A percentile compares a stretch with the other conserved stretches of the same genome.
Evolutionary conservation across 2,113 vertebrate species (phyloP).

Genomic region (Chlorodrepanis virens): DNA sequence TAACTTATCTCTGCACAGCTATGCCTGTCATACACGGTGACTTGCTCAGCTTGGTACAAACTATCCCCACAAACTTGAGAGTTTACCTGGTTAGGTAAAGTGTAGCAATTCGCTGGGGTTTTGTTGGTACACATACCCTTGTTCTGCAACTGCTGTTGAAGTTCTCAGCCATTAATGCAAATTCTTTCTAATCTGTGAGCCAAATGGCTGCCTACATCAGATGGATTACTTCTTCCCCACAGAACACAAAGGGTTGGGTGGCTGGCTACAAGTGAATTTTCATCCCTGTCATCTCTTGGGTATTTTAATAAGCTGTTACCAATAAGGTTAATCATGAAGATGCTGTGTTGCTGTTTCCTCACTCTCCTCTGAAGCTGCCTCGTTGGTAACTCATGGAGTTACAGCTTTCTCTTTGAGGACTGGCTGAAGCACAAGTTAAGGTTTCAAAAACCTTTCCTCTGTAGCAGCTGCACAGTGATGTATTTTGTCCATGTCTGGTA

Average conservation of each 20-base stretch:
- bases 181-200: conserved; percentile 41
- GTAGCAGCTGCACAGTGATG: accelerated
- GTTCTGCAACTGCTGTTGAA: conserved; percentile 36
- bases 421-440: not conserved
- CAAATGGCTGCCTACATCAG: conserved; percentile 44
- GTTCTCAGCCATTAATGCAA: conserved; percentile 54
- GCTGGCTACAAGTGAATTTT: conserved; percentile 25
- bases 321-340: not conserved
- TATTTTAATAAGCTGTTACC: conserved; percentile 35
- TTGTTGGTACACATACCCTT: not conserved
- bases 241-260: conserved; percentile 3
- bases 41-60: not conserved
- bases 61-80: not conserved
- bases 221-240: not conserved
- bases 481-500: not conserved
- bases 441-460: not conserved
- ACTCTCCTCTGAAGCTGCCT: not conserved
- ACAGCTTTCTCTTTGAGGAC: not conserved
- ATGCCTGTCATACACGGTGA: not conserved
- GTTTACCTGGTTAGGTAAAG: not conserved
- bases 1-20: not conserved
- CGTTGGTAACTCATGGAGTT: not conserved
- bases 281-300: conserved; percentile 35
- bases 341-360: not conserved
- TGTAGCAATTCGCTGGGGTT: not conserved